Evolutionary conservation across 2,797 vertebrate species (phyloP).

Genomic region (Sebastes elongatus): DNA sequence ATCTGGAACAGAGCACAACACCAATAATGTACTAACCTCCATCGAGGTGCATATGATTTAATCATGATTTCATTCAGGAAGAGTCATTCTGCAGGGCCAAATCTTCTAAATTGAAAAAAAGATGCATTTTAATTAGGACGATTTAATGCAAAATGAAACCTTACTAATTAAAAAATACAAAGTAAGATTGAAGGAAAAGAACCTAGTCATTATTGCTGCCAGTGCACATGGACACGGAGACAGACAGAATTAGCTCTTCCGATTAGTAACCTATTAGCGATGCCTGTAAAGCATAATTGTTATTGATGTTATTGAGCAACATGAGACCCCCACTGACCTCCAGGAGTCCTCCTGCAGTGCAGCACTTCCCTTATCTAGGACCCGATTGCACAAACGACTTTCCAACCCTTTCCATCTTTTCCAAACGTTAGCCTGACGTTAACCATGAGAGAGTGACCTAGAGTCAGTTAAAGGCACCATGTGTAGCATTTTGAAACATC

Average conservation of each 20-base stretch:
- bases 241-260: conserved; percentile 14
- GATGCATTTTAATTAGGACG: not conserved
- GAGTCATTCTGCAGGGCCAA: not conserved
- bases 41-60: not conserved
- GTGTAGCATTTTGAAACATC: conserved; percentile 29
- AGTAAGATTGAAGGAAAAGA: not conserved
- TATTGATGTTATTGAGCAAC: conserved; percentile 53
- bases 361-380: conserved; percentile 70
- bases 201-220: not conserved
- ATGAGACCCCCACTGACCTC: conserved; percentile 77
- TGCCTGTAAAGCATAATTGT: conserved; percentile 27
- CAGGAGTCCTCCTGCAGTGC: conserved; percentile 66
- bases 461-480: conserved; percentile 51
- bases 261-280: conserved; percentile 6
- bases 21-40: not conserved
- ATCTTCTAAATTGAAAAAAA: not conserved
- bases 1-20: conserved; percentile 72
- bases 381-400: conserved; percentile 66
- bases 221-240: not conserved
- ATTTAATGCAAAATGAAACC: not conserved
- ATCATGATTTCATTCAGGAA: not conserved
- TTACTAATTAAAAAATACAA: not conserved
- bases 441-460: conserved; percentile 67
- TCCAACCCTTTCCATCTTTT: conserved; percentile 75
- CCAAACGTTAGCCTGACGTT: conserved; percentile 73